Percentiles rank a stretch among this genome's conserved stretches.
Evolutionary conservation across 2,888 invertebrate genomes (phyloP).

Genomic region (Argynnis bischoffii): DNA sequence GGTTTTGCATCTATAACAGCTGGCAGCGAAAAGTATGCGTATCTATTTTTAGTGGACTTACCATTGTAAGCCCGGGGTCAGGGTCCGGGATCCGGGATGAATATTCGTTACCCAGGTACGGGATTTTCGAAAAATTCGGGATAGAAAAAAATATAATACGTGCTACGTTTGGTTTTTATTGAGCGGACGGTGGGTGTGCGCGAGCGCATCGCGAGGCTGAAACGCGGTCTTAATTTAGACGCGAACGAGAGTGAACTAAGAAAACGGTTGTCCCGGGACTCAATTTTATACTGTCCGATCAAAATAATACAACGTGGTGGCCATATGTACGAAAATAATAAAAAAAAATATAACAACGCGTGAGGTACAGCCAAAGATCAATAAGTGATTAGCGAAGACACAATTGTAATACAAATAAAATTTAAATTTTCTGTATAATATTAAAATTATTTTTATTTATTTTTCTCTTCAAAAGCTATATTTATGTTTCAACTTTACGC

Average conservation of each 20-base stretch:
- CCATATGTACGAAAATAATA: slow-evolving; percentile 49
- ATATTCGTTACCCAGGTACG: slow-evolving; percentile 31
- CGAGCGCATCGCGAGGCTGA: slow-evolving; percentile 73
- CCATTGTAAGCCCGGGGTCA: slow-evolving; percentile 47
- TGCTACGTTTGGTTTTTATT: slow-evolving; percentile 75
- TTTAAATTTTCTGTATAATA: background rate
- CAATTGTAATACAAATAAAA: too few species aligned
- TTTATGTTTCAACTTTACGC: too few species aligned
- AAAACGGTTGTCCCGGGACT: slow-evolving; percentile 64
- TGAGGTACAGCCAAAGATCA: slow-evolving; percentile 38
- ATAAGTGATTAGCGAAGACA: background rate
- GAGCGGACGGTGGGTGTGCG: slow-evolving; percentile 65
- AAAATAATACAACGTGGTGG: slow-evolving; percentile 50
- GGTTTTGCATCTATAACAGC: slow-evolving; percentile 25
- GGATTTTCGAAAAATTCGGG: slow-evolving; percentile 55
- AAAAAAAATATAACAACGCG: slow-evolving; percentile 44
- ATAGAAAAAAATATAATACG: slow-evolving; percentile 74
- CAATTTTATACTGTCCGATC: slow-evolving; percentile 59
- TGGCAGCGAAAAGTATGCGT: slow-evolving; percentile 45
- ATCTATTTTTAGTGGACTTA: slow-evolving; percentile 55
- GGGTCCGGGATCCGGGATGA: slow-evolving; percentile 24
- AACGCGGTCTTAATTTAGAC: slow-evolving; percentile 77
- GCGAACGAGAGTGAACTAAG: slow-evolving; percentile 65
- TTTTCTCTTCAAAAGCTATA: too few species aligned
- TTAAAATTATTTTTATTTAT: background rate